Base-by-base conservation (phyloP, 53 echinoderm and acorn worm genomes). In the Apostichopus leukothele region DNA sequence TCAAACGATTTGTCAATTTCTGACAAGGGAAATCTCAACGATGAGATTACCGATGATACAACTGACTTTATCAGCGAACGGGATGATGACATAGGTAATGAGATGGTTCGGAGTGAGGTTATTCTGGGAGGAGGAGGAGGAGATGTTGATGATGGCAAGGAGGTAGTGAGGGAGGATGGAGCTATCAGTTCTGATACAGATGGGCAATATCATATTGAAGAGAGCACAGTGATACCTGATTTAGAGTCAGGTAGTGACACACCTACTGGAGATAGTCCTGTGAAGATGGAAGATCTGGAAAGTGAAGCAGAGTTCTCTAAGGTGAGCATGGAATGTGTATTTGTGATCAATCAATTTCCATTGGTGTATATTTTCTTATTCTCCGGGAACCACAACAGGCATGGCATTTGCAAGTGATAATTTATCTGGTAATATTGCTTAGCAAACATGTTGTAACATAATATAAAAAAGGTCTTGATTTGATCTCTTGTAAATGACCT, bases 1-100 rank as follows among this genome's bases (percentile, higher is more conserved):
- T n/a, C 81, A 57, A 81, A 18, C 13, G 71, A 71, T 71, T 19
- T 71, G 71, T n/a, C 71, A 6, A 71, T 71, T 71, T 71, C 71
- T 71, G 71, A 18, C 18, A n/a, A 19, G 71, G 71, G 71, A 71
- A 18, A 6, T 19, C 5, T n/a, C 71, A 71, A 71, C 20, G 71
- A 71, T 6, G 18, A n/a, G 6, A 18, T 71, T 19, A 18, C 1
- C 20, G 20, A 71, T n/a, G 71, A 6, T 6, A 13, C 20, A 6
- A 3, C 1, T 16, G 71, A 16, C 18, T 71, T 1, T n/a, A 71
- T 16, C 18, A n/a, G 18, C 13, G 71, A 71, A 16, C 16, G 16
- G 4, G 71, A 71, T 19, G n/a, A 6, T 19, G 6, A 13, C 6
- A 71, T 21, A 16, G 20, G 18, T 71, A n/a, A 13, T 18, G 71